A percentile compares a stretch with the other conserved stretches of the same genome.
Conservation (phyloP, 2,888 invertebrate species). For the Pristionchus exspectatus region DNA sequence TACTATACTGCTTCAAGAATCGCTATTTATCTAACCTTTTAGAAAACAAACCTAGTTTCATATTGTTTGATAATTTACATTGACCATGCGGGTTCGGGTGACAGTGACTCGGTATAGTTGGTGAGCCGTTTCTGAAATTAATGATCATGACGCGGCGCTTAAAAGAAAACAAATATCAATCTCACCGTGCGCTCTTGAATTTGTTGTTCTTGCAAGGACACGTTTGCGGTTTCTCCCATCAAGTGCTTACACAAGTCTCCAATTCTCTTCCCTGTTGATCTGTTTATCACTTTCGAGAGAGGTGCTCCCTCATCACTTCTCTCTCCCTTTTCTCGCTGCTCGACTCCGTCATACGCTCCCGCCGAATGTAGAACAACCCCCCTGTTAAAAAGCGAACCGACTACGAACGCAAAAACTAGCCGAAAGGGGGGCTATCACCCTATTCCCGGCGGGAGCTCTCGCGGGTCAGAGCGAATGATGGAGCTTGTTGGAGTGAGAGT, state of each 20-base stretch:
- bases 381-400: not conserved
- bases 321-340: not conserved
- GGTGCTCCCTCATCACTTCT: slow-evolving; percentile 12
- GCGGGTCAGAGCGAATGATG: not conserved
- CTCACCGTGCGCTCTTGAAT: not conserved
- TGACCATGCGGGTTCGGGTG: not conserved
- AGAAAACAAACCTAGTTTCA: too few species aligned
- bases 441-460: not conserved
- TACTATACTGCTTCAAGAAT: too few species aligned
- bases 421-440: not conserved
- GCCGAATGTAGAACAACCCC: slow-evolving; percentile 28
- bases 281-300: slow-evolving; percentile 20
- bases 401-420: slow-evolving; percentile 11
- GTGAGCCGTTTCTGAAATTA: not conserved
- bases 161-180: not conserved
- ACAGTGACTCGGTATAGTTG: not conserved
- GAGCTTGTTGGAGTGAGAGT: not conserved
- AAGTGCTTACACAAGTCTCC: not conserved
- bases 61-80: not conserved
- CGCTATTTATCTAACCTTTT: too few species aligned
- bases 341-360: not conserved
- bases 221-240: not conserved
- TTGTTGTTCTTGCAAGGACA: not conserved
- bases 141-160: not conserved
- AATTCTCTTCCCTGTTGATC: not conserved